Conservation (phyloP, 1,140 invertebrate genomes). For the Amphibalanus amphitrite region DNA sequence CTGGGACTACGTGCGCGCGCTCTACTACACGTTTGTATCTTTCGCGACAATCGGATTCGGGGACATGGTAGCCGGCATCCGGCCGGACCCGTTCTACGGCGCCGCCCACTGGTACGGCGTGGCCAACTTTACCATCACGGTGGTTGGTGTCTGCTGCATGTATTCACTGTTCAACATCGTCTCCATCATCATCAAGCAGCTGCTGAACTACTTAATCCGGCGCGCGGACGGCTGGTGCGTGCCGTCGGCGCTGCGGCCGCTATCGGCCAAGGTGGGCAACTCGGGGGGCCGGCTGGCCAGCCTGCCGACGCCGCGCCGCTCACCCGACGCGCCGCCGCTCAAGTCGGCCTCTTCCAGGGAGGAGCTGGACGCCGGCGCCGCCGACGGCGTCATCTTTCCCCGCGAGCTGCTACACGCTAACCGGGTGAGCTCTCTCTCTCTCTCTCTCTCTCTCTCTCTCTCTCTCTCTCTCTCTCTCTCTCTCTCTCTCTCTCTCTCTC, state of each 20-base stretch:
- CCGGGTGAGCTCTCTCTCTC: background rate
- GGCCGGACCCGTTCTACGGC: slow-evolving; percentile 24
- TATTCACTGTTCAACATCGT: slow-evolving; percentile 53
- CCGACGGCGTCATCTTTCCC: background rate
- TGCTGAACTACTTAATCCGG: slow-evolving; percentile 34
- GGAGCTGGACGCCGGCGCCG: background rate
- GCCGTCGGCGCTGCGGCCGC: no score
- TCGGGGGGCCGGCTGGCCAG: background rate
- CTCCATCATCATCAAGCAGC: slow-evolving; percentile 50
- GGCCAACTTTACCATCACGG: slow-evolving; percentile 40
- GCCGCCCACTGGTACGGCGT: background rate
- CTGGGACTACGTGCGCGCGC: slow-evolving; percentile 44
- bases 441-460: no score
- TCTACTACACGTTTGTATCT: slow-evolving; percentile 53
- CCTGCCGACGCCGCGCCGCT: background rate
- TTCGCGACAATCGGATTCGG: slow-evolving; percentile 55
- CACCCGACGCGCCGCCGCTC: background rate
- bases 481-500: no score
- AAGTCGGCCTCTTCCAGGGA: background rate
- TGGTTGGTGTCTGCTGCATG: slow-evolving; percentile 46
- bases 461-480: no score
- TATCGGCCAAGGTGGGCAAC: background rate
- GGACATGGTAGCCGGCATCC: slow-evolving; percentile 46
- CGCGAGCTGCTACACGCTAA: background rate
- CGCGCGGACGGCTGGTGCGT: background rate